Conservation (phyloP, 2,113 vertebrate genomes). For the Pongo pygmaeus region DNA sequence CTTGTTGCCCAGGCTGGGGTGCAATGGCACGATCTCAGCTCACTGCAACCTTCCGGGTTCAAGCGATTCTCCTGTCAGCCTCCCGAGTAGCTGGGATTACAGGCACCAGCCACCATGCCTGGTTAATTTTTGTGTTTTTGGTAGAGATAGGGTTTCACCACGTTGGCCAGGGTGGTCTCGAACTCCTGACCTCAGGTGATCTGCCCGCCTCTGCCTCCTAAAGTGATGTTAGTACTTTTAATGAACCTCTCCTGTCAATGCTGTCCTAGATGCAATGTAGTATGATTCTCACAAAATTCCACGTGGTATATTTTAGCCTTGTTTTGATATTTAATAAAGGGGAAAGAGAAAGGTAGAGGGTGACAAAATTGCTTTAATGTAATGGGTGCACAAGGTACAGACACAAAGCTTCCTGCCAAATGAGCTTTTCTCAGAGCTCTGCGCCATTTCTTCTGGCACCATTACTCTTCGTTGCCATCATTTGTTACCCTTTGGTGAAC, state of each 20-base stretch:
- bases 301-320: neutral
- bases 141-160: too few relatives aligned
- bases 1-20: too few relatives aligned
- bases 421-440: neutral
- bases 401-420: slow-evolving; percentile 53
- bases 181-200: too few relatives aligned
- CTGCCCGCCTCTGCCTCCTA: too few relatives aligned
- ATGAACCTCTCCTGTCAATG: neutral
- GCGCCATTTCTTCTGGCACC: slow-evolving; percentile 20
- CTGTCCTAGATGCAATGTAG: neutral
- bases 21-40: too few relatives aligned
- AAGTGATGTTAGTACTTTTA: slow-evolving; percentile 4
- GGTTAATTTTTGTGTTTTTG: too few relatives aligned
- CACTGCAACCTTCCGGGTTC: too few relatives aligned
- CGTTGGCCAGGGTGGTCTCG: too few relatives aligned
- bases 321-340: slow-evolving; percentile 20
- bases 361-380: slow-evolving; percentile 7
- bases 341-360: neutral
- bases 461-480: slow-evolving; percentile 15
- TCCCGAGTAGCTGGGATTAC: too few relatives aligned
- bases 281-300: neutral
- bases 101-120: too few relatives aligned
- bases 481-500: slow-evolving; percentile 63
- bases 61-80: too few relatives aligned
- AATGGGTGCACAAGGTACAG: neutral